Percentiles rank a stretch among this genome's conserved stretches.
phyloP scores from a whole-genome alignment of 2,797 vertebrate genomes.

The Platalea minor region DNA sequence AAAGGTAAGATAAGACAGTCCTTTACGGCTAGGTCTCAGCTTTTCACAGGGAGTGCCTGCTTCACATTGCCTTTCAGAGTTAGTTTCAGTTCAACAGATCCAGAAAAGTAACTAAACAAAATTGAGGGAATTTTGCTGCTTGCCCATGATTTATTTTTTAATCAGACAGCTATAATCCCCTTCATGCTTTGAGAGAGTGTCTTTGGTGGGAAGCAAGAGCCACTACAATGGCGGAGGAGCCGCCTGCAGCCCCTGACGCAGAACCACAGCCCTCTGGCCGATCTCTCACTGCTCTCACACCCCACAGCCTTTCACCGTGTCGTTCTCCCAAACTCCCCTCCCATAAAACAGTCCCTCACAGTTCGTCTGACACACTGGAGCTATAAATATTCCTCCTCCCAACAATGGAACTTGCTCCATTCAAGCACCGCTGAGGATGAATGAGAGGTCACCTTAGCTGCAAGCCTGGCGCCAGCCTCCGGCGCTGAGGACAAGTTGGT shows the following conservation, averaged over 20 bases:
- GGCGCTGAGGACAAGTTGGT: background rate
- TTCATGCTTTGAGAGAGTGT: background rate
- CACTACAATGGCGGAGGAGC: background rate
- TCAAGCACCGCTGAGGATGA: background rate
- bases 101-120: background rate
- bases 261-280: accelerated
- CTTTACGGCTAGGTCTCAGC: background rate
- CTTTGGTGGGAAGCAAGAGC: background rate
- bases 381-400: background rate
- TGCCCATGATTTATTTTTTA: background rate
- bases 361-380: background rate
- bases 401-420: accelerated
- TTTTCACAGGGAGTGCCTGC: background rate
- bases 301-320: background rate
- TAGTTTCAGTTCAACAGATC: background rate
- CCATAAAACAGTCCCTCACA: background rate
- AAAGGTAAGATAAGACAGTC: background rate
- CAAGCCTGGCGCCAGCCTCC: background rate
- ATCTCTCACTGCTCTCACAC: background rate
- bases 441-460: background rate
- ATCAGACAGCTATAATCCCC: background rate
- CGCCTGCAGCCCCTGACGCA: background rate
- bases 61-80: background rate
- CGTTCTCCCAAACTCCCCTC: background rate
- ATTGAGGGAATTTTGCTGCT: background rate